These are phyloP conservation scores for Drosophila melanocephala DNA, from an alignment of 2,888 invertebrate genomes.

Conservation along the genomic window DNA sequence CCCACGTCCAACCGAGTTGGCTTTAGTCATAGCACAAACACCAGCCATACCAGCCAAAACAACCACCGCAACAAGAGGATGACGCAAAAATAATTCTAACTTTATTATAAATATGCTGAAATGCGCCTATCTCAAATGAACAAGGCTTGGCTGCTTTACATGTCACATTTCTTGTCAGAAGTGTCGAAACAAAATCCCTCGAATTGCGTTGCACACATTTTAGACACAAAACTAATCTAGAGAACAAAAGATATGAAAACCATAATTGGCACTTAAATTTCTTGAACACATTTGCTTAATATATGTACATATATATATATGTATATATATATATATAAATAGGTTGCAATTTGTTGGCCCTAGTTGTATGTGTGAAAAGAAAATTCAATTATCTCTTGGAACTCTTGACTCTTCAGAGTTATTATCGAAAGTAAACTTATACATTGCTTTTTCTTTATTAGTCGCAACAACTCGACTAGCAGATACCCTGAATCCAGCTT, in stretches of 20 bases:
- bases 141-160: background rate
- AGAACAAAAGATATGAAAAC: background rate
- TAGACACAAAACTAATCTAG: background rate
- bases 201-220: background rate
- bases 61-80: background rate
- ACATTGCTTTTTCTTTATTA: background rate
- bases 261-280: background rate
- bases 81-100: background rate
- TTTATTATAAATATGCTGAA: constrained; percentile 5
- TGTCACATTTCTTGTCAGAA: background rate
- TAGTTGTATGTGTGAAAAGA: too few species aligned
- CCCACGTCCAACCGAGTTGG: constrained; percentile 41
- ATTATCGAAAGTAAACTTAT: background rate
- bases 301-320: background rate
- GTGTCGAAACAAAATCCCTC: too few species aligned
- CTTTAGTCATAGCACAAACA: constrained; percentile 8
- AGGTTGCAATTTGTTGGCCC: too few species aligned
- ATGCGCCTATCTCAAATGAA: background rate
- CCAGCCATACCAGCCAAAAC: constrained; percentile 2
- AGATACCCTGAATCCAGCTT: background rate
- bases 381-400: background rate
- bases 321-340: background rate
- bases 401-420: background rate
- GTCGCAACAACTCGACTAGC: background rate
- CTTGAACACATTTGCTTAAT: background rate